Conservation (phyloP, 2,797 vertebrate genomes). For the Hapalemur alaotrensis region DNA sequence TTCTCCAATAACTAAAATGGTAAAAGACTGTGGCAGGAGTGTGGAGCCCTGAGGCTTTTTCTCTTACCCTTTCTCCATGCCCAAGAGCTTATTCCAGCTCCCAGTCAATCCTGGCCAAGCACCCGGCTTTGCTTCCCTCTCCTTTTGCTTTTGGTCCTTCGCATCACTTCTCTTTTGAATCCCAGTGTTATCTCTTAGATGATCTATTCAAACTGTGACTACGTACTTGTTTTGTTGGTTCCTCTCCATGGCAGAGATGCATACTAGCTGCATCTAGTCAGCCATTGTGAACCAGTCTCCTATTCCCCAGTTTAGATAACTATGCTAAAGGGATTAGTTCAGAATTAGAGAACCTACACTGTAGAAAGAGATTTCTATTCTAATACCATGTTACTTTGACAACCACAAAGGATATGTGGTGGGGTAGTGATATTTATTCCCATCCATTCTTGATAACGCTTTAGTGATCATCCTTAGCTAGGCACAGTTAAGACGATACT, state of each 20-base stretch:
- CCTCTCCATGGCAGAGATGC: background rate
- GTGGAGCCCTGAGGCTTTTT: background rate
- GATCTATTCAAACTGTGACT: background rate
- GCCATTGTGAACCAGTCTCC: background rate
- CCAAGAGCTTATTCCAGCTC: background rate
- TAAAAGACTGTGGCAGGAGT: background rate
- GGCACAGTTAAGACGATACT: background rate
- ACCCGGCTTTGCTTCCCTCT: background rate
- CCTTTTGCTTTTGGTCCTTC: background rate
- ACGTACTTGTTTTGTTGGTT: background rate
- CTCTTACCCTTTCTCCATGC: background rate
- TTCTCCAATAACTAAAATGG: background rate
- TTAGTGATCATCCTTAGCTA: background rate
- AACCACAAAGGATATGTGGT: background rate
- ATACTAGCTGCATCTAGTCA: background rate
- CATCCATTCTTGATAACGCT: background rate
- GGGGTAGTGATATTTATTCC: background rate
- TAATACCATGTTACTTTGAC: background rate
- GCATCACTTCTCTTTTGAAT: background rate
- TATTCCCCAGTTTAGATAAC: background rate
- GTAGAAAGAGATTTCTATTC: background rate
- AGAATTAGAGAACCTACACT: background rate
- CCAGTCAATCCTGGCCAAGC: background rate
- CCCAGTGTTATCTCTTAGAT: background rate
- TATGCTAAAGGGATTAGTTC: background rate